Conservation (phyloP, 2,113 vertebrate species). For the Meles meles region DNA sequence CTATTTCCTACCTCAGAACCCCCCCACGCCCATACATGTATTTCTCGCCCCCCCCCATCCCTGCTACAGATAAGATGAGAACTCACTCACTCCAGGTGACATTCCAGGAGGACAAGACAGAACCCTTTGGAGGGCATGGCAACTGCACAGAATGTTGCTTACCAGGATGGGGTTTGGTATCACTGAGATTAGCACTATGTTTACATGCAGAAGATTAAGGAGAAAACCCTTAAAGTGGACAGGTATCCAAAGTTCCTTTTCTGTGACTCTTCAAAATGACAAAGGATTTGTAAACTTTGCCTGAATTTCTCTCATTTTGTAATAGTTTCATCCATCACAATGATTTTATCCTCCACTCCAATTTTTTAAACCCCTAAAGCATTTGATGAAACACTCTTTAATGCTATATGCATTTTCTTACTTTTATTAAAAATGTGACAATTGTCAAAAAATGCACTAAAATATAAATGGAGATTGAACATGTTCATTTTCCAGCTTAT, state of each 20-base stretch:
- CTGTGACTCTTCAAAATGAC: conserved; percentile 66
- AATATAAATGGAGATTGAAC: conserved; percentile 81
- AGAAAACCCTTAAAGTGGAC: conserved; percentile 66
- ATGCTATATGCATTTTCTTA: conserved; percentile 79
- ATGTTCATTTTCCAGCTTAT: conserved; percentile 79
- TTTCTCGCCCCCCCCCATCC: not conserved
- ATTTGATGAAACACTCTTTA: conserved; percentile 79
- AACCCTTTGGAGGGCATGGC: conserved; percentile 60
- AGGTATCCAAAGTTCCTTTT: conserved; percentile 72
- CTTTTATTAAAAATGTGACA: conserved; percentile 77
- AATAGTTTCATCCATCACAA: conserved; percentile 41
- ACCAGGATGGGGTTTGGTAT: conserved; percentile 27
- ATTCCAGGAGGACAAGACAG: not conserved
- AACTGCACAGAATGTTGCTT: conserved; percentile 71
- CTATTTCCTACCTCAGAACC: not conserved
- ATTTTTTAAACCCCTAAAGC: conserved; percentile 76
- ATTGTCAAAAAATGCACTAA: conserved; percentile 84
- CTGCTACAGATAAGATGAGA: not conserved
- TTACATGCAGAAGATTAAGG: conserved; percentile 70
- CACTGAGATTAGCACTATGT: conserved; percentile 65
- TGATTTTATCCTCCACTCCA: conserved; percentile 70
- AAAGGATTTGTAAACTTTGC: conserved; percentile 76
- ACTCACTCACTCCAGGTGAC: not conserved
- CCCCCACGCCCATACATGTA: rapidly evolving
- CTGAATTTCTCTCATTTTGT: conserved; percentile 67